Base-by-base conservation (phyloP, 2,888 invertebrate species). In the Onchidella celtica region DNA sequence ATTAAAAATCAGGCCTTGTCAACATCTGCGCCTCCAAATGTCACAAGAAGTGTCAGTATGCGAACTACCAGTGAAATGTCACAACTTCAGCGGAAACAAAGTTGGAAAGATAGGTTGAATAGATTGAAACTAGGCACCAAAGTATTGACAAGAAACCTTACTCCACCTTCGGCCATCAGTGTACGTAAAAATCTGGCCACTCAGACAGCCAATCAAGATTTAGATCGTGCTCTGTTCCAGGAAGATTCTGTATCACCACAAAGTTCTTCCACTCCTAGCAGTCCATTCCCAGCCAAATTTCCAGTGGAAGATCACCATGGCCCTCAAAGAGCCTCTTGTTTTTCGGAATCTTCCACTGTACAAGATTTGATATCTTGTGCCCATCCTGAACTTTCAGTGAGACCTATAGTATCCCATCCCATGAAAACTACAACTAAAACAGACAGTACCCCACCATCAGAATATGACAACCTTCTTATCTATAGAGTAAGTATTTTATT, bases 301-400 rank as follows among this genome's bases (percentile, higher is more conserved):
- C 91, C 91, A 59, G 90, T 90, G 34, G 85, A 88, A 83, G 82
- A 83, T 40, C 86, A 82, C 40, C 84, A 83, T 36, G 73, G 80
- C 36, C 73, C 79, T 6, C 76, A 80, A 4, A 65, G 86, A 29
- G 63, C 77, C 79, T 85, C 88, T 38, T 84, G 84, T 78, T 87
- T 83, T 80, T 90, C 89, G 3, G 93, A 93, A 74, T 89, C 90
- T 1, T 90, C 92, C 0, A 94, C 94, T 14, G 93, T 94, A 3
- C 93, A 93, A 84, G 94, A 94, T 83, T 87, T 94, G 36, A 93
- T 94, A 47, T 91, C 90, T 11, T 89, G 91, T 79, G 92, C 92
- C 73, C 92, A 93, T 73, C 97, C 97, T 9, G 96, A 96, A 87
- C 93, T 97, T 86, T 94, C 95, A 59, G 93, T 97, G 82, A 95